phyloP scores from a whole-genome alignment of 35 echinoderm and acorn worm species.

The Holothuria glaberrima region DNA sequence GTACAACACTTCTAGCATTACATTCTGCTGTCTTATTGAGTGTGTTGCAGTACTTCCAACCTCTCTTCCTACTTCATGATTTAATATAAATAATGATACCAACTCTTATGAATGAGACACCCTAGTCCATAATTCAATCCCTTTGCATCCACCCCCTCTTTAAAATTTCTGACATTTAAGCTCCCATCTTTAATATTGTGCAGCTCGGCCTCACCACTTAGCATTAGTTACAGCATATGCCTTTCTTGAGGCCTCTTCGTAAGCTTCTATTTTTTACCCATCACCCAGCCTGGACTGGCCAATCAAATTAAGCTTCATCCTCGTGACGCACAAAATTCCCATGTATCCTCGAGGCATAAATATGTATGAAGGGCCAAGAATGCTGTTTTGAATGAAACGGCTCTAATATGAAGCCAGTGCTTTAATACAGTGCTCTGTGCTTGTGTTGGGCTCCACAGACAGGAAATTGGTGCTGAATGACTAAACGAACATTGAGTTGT shows the following conservation, averaged over 20 bases:
- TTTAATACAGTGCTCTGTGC: neutral
- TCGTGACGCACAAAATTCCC: slow-evolving; percentile 54
- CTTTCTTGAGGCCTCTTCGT: slow-evolving; percentile 51
- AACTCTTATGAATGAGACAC: too few species aligned
- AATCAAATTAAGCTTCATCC: slow-evolving; percentile 53
- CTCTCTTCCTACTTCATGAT: too few species aligned
- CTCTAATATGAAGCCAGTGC: slow-evolving; percentile 23
- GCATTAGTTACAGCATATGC: slow-evolving; percentile 61
- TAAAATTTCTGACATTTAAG: slow-evolving; percentile 32
- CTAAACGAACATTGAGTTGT: slow-evolving; percentile 24
- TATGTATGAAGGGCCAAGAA: slow-evolving; percentile 54
- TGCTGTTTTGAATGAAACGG: slow-evolving; percentile 49
- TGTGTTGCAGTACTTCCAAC: too few species aligned
- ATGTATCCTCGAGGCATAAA: slow-evolving; percentile 54
- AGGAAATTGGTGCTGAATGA: slow-evolving; percentile 9
- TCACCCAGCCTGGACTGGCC: slow-evolving; percentile 33
- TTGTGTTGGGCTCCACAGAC: slow-evolving; percentile 2
- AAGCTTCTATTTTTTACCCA: slow-evolving; percentile 55
- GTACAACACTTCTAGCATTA: too few species aligned
- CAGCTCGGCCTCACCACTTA: slow-evolving; percentile 12
- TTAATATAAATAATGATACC: too few species aligned
- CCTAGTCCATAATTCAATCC: too few species aligned
- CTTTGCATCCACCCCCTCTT: neutral
- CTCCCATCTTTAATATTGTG: slow-evolving; percentile 50
- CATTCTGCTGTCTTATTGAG: too few species aligned